Evolutionary conservation across 1,140 invertebrate species (phyloP).

Genomic region (Bombus balteatus): DNA sequence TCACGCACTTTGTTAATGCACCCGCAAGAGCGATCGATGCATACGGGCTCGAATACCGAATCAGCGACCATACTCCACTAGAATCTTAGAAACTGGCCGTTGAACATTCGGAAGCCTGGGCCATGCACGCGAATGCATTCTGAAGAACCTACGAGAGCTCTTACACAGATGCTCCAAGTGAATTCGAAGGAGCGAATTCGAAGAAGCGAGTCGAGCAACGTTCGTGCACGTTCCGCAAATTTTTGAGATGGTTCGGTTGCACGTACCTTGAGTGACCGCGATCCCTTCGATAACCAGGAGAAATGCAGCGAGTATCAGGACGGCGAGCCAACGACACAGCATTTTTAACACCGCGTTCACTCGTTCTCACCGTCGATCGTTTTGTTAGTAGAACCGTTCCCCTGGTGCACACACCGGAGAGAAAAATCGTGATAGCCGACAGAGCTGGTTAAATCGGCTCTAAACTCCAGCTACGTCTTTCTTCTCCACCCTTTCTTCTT

Average conservation of each 20-base stretch:
- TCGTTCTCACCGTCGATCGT: constrained; percentile 56
- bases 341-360: constrained; percentile 64
- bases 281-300: constrained; percentile 64
- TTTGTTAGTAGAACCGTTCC: constrained; percentile 26
- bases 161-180: neutral
- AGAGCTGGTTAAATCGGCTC: neutral
- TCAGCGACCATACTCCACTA: neutral
- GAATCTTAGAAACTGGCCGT: neutral
- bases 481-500: neutral
- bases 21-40: neutral
- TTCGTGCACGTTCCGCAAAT: constrained; percentile 15
- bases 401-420: neutral
- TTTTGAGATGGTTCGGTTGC: neutral
- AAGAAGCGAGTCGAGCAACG: neutral
- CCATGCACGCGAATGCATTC: constrained; percentile 19
- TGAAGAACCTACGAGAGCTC: neutral
- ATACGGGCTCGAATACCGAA: neutral
- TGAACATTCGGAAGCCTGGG: neutral
- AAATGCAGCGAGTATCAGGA: constrained; percentile 65
- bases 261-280: constrained; percentile 66
- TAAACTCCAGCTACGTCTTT: neutral
- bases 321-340: constrained; percentile 64
- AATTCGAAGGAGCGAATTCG: neutral
- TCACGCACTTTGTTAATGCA: neutral
- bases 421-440: neutral